Base-by-base conservation (phyloP, 2,888 invertebrate genomes). In the Rhopalosiphum nymphaeae region DNA sequence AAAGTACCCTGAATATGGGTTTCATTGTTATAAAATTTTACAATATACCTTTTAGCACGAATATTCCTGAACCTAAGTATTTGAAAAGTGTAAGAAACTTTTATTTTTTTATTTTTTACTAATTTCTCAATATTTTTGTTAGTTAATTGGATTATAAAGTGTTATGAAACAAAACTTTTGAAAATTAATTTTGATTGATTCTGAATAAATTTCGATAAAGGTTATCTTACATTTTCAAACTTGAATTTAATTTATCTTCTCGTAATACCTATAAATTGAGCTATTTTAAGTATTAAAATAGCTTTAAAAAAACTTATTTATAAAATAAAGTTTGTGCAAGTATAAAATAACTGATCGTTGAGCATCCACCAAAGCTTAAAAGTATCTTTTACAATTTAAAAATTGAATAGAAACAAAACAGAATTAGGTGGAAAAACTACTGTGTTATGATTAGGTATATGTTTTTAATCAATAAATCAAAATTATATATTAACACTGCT, bases 171-270 rank as follows among this genome's bases (percentile, higher is more conserved):
- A 57, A 53, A 84, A 49, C 36, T 53, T 29, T 10, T 26, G 53
- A 16, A 36, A 84, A 84, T 16, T 26, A 91, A 84, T 91, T 16
- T 26, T 53, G 46, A 90, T 53, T 84, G 91, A 53, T 91, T 91
- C 78, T 26, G 9, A 78, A 91, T 36, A 49, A 21, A 49, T 49
- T 36, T 49, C 26, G 26, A 78, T 9, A 4, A 49, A 42, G 11
- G 36, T 78, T 53, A 67, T 36, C 16, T 36, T 29, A n/a, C 36
- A 36, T 13, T 53, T 53, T 84, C 13, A 42, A 26, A 91, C n/a
- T 42, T 9, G 10, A 84, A 49, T 84, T 53, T n/a, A 42, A 53
- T 53, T 91, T 53, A 29, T 25, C 26, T 36, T n/a, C n/a, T 36
- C 16, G 3, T n/a, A 53, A 25, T n/a, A 61, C 9, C 57, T 57